Percentiles rank a stretch among this genome's conserved stretches.
Evolutionary conservation across 2,888 invertebrate species (phyloP).

Genomic region (Meteorus colon): DNA sequence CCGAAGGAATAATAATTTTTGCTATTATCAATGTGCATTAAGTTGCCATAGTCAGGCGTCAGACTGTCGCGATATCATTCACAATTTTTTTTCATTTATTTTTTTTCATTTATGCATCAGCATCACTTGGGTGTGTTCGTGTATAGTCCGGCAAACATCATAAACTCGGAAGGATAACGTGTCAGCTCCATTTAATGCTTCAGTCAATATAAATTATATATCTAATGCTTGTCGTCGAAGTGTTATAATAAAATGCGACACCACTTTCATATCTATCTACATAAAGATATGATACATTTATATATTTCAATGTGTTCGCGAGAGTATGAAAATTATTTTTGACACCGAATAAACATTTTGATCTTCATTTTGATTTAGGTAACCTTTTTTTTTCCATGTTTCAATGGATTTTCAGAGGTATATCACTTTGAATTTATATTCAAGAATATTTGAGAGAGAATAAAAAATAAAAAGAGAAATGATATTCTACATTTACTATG

Average conservation of each 20-base stretch:
- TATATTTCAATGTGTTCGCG: neutral
- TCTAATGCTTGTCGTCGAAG: slow-evolving; percentile 38
- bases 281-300: neutral
- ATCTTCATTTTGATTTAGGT: slow-evolving; percentile 13
- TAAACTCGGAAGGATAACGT: slow-evolving; percentile 55
- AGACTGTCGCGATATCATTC: slow-evolving; percentile 17
- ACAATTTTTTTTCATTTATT: neutral
- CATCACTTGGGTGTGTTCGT: slow-evolving; percentile 16
- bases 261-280: slow-evolving; percentile 7
- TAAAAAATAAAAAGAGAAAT: neutral
- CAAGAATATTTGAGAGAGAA: neutral
- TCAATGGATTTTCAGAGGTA: neutral
- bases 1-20: neutral
- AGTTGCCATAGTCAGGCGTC: slow-evolving; percentile 14
- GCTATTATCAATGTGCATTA: slow-evolving; percentile 27
- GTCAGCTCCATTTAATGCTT: slow-evolving; percentile 46
- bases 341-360: slow-evolving; percentile 23
- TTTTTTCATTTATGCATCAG: slow-evolving; percentile 25
- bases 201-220: slow-evolving; percentile 52
- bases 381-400: neutral
- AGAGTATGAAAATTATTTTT: slow-evolving; percentile 39
- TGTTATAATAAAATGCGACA: slow-evolving; percentile 32
- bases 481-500: neutral
- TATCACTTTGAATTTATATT: neutral
- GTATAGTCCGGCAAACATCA: slow-evolving; percentile 49